phyloP scores from a whole-genome alignment of 2,797 vertebrate species.

The Anguilla marmorata region DNA sequence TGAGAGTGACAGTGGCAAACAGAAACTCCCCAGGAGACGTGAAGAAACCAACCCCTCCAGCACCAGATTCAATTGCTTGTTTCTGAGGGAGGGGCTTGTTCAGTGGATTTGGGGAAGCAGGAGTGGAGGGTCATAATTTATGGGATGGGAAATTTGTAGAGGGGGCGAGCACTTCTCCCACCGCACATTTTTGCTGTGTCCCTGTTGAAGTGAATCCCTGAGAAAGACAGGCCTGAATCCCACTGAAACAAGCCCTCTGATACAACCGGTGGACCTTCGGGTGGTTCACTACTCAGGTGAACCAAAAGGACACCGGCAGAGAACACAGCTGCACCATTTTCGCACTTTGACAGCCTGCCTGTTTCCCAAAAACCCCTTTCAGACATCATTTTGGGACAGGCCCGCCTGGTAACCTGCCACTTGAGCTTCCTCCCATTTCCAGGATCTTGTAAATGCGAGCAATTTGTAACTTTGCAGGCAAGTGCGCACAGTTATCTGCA shows the following conservation, averaged over 20 bases:
- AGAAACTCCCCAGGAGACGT: no score
- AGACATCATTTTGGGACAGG: no score
- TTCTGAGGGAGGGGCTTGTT: no score
- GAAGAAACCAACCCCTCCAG: no score
- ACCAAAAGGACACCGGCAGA: neutral
- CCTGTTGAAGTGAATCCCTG: neutral
- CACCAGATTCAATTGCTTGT: no score
- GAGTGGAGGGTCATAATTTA: no score
- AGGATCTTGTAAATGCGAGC: neutral
- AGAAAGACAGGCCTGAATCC: conserved; percentile 17
- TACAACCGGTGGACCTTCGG: neutral
- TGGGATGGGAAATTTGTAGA: no score
- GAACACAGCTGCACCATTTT: neutral
- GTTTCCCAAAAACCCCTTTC: no score
- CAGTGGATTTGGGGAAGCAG: no score
- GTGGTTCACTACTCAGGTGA: neutral
- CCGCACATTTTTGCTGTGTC: conserved; percentile 30
- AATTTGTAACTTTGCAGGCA: neutral
- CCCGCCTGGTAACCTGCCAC: no score
- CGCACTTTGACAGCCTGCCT: neutral
- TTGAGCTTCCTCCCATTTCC: neutral
- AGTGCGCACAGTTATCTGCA: neutral
- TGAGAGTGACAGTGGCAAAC: no score
- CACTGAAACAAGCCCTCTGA: conserved; percentile 17
- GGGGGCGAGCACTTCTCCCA: conserved; percentile 46